A percentile compares a stretch with the other conserved stretches of the same genome.
phyloP scores from a whole-genome alignment of 2,113 vertebrate genomes.

The Oreotragus oreotragus region DNA sequence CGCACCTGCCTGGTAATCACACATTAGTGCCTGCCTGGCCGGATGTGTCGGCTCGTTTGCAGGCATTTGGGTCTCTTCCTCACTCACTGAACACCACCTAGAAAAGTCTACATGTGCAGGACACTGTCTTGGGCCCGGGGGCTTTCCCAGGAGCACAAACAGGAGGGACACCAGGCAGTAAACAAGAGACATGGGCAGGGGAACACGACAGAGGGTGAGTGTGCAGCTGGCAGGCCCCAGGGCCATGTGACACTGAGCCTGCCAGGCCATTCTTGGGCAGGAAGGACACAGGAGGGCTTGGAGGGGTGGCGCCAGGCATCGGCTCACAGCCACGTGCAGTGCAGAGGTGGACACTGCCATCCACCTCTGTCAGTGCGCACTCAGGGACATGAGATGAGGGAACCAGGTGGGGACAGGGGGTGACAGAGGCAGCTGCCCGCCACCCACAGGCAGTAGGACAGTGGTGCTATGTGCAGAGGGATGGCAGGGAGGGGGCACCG shows the following conservation, averaged over 20 bases:
- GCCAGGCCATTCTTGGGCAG: background rate
- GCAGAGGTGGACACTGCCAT: too few species aligned
- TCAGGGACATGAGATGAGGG: too few species aligned
- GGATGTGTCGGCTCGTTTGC: accelerated
- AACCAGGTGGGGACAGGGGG: background rate
- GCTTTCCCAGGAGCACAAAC: background rate
- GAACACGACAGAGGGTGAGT: accelerated
- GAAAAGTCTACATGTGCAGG: background rate
- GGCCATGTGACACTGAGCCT: background rate
- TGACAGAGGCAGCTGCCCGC: background rate
- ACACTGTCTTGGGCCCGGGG: background rate
- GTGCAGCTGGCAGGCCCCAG: accelerated
- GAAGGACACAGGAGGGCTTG: accelerated
- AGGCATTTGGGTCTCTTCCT: background rate
- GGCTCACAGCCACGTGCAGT: accelerated
- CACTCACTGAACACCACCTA: background rate
- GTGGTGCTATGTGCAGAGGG: accelerated
- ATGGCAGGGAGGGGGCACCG: accelerated
- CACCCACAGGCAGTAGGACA: accelerated
- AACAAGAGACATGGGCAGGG: accelerated
- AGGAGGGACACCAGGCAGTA: background rate
- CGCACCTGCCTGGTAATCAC: accelerated
- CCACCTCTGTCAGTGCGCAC: background rate
- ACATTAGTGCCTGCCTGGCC: background rate
- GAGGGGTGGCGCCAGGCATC: accelerated